Evolutionary conservation across 2,888 invertebrate species (phyloP).

Genomic region (Scrobipalpa atriplicella): DNA sequence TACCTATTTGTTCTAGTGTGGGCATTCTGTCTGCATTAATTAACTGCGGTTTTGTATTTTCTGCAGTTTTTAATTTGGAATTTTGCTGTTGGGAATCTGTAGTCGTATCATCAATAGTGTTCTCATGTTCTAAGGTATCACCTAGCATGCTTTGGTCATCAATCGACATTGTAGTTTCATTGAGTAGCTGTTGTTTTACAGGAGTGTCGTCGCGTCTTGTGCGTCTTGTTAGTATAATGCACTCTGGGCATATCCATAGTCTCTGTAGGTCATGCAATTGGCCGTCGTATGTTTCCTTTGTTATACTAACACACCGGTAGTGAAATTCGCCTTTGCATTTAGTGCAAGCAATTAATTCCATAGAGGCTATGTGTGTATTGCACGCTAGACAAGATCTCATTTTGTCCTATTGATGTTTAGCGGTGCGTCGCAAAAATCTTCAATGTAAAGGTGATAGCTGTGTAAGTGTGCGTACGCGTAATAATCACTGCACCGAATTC

Average conservation of each 20-base stretch:
- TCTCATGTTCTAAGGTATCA: background rate
- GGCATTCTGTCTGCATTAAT: too few relatives aligned
- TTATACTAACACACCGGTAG: background rate
- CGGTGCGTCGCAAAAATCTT: too few relatives aligned
- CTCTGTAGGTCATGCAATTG: background rate
- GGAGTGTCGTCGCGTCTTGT: background rate
- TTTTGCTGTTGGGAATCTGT: background rate
- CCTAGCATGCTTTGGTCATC: slow-evolving; percentile 3
- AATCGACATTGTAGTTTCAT: background rate
- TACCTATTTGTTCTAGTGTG: too few relatives aligned
- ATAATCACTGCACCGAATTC: too few relatives aligned
- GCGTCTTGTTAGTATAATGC: background rate
- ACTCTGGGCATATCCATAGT: background rate
- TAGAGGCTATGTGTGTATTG: background rate
- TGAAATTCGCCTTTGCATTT: background rate
- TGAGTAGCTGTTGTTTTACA: too few relatives aligned
- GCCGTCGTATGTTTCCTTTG: background rate
- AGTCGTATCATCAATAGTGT: too few relatives aligned
- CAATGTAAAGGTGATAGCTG: too few relatives aligned
- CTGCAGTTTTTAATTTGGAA: background rate
- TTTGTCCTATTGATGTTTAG: too few relatives aligned
- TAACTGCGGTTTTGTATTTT: too few relatives aligned
- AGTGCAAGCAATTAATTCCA: background rate
- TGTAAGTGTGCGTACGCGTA: too few relatives aligned
- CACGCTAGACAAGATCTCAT: background rate